Evolutionary conservation across 2,797 vertebrate species (phyloP), one percentile per base, ranked within the genome.

Genomic region (Pristis pectinata): DNA sequence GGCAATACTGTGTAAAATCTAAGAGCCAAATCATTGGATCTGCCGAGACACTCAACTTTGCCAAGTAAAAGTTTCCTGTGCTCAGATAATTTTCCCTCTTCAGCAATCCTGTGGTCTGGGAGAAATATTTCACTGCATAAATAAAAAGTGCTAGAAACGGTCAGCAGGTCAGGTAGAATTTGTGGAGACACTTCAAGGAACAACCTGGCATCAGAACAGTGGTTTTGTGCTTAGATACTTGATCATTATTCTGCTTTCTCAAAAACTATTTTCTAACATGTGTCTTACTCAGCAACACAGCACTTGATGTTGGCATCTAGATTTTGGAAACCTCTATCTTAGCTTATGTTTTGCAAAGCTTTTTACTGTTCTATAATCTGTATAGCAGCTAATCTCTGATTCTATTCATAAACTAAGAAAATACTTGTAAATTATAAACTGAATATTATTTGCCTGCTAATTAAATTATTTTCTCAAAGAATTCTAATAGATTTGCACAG

Each of bases 381-480:
- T 87, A 56, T 56, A 34, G 11, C 53, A 61, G 56, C 64, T n/a
- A 61, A 59, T 17, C 56, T 61, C 83, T 59, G 27, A n/a, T 59
- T 89, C 15, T n/a, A 59, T n/a, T 61, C 56, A 64, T 22, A 89
- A 59, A 15, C 85, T 64, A 89, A 64, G 85, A 89, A 64, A 89
- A 64, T 19, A 30, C 22, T 41, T 15, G 64, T 70, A 93, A 44
- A 44, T 70, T 93, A 70, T 37, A 92, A n/a, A 70, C 61, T 92
- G 61, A 92, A 37, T 92, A 37, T 70, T 37, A 10, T 64, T 22
- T 70, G 61, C 67, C n/a, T 44, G 10, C 41, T 13, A 44, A 92
- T 70, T 93, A 24, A 93, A 67, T 70, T 93, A 44, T 24, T 93
- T 93, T 44, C 64, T 93, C 17, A 93, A 93, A n/a, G 34, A 93